Evolutionary conservation across 2,888 invertebrate genomes (phyloP).

Genomic region (Linyphia triangularis): DNA sequence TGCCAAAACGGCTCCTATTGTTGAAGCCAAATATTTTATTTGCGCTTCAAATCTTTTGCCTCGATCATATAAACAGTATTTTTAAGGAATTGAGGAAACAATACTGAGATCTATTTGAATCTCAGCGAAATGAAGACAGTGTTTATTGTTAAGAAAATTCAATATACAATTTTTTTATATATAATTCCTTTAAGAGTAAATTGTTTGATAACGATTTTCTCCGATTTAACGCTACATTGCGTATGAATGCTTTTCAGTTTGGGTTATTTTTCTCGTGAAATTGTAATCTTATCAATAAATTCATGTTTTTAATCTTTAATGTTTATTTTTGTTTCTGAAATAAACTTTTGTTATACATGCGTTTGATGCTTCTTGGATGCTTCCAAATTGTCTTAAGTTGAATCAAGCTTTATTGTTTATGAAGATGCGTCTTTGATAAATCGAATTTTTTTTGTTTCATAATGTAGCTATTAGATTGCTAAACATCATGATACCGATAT

Average conservation of each 20-base stretch:
- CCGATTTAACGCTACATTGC: background rate
- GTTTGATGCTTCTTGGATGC: too few relatives aligned
- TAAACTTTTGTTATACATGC: too few relatives aligned
- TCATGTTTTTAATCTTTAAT: too few relatives aligned
- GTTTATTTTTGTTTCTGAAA: too few relatives aligned
- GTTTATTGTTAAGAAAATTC: background rate
- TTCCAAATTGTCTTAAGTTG: too few relatives aligned
- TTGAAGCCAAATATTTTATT: conserved; percentile 38
- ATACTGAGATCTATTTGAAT: conserved; percentile 19
- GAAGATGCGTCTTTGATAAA: too few relatives aligned
- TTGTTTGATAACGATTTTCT: background rate
- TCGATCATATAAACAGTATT: background rate
- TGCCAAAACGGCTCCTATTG: background rate
- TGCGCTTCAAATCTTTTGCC: conserved; percentile 12
- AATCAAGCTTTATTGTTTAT: too few relatives aligned
- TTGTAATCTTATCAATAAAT: too few relatives aligned
- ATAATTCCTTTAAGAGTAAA: background rate
- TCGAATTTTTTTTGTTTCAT: too few relatives aligned
- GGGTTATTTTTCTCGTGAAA: background rate
- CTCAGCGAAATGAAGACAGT: conserved; percentile 1
- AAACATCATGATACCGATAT: too few relatives aligned
- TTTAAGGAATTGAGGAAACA: conserved; percentile 18
- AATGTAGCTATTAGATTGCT: too few relatives aligned
- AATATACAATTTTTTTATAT: background rate
- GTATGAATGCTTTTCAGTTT: background rate